Conservation (phyloP, 2,797 vertebrate genomes). For the Botia almorhae region DNA sequence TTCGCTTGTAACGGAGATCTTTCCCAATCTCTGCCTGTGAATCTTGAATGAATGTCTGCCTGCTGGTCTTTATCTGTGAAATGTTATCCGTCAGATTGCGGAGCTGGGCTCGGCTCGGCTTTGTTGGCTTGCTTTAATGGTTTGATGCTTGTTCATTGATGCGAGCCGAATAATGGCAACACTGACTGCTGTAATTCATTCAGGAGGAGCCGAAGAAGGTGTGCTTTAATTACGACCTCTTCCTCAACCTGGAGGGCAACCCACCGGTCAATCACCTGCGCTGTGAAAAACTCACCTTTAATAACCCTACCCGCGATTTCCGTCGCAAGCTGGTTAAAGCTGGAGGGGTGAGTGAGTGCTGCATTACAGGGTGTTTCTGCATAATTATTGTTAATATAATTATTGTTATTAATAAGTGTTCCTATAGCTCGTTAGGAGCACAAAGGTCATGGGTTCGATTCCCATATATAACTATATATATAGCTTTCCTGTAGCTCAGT, state of each 20-base stretch:
- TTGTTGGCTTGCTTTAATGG: slow-evolving; percentile 3
- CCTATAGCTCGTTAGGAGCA: too few relatives aligned
- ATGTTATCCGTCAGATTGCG: background rate
- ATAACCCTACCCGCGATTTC: slow-evolving; percentile 98
- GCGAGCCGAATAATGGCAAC: background rate
- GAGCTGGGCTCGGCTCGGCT: background rate
- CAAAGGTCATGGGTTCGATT: too few relatives aligned
- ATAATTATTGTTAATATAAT: background rate
- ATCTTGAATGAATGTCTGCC: slow-evolving; percentile 27
- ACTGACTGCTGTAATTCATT: slow-evolving; percentile 34
- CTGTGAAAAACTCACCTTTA: slow-evolving; percentile 99
- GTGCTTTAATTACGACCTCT: slow-evolving; percentile 96
- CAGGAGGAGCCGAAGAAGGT: slow-evolving; percentile 98
- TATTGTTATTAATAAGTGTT: too few relatives aligned
- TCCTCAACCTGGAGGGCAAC: slow-evolving; percentile 97
- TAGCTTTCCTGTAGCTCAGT: too few relatives aligned
- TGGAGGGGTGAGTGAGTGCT: slow-evolving; percentile 89
- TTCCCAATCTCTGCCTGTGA: slow-evolving; percentile 11
- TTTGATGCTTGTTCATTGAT: background rate
- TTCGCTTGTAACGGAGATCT: slow-evolving; percentile 2
- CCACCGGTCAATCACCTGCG: slow-evolving; percentile 97
- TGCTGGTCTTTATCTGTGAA: slow-evolving; percentile 5
- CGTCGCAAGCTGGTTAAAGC: slow-evolving; percentile 94
- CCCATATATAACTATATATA: too few relatives aligned
- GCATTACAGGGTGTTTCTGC: background rate